phyloP scores from a whole-genome alignment of 2,888 invertebrate species.

The Lycia hirtaria region DNA sequence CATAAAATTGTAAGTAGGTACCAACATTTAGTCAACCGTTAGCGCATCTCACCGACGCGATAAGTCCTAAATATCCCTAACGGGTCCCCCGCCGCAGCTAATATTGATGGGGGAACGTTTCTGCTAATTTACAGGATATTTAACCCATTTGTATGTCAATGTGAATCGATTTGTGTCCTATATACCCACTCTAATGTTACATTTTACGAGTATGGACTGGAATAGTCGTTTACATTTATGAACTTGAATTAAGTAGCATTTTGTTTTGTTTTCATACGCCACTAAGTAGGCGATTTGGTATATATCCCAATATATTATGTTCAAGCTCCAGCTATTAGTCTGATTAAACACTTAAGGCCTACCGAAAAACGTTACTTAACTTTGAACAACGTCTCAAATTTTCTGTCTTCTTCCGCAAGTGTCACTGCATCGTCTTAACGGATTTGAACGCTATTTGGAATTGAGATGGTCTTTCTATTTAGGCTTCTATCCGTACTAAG shows the following conservation, averaged over 20 bases:
- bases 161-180: constrained; percentile 17
- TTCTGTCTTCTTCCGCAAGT: no score
- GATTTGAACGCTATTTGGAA: no score
- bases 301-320: neutral
- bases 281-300: neutral
- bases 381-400: no score
- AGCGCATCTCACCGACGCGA: constrained; percentile 11
- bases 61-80: constrained; percentile 14
- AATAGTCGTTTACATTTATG: constrained; percentile 22
- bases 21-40: constrained; percentile 2
- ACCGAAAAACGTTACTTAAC: no score
- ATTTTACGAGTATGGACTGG: constrained; percentile 12
- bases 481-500: no score
- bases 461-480: no score
- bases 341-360: no score
- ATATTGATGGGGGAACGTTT: constrained; percentile 19
- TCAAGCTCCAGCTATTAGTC: no score
- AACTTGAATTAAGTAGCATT: constrained; percentile 11
- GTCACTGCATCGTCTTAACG: no score
- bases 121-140: constrained; percentile 25
- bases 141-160: constrained; percentile 21
- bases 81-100: constrained; percentile 6
- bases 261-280: constrained; percentile 3
- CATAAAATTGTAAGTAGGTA: neutral
- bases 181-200: constrained; percentile 9